Evolutionary conservation across 2,888 invertebrate species (phyloP).

Genomic region (Drosophila helvetica): DNA sequence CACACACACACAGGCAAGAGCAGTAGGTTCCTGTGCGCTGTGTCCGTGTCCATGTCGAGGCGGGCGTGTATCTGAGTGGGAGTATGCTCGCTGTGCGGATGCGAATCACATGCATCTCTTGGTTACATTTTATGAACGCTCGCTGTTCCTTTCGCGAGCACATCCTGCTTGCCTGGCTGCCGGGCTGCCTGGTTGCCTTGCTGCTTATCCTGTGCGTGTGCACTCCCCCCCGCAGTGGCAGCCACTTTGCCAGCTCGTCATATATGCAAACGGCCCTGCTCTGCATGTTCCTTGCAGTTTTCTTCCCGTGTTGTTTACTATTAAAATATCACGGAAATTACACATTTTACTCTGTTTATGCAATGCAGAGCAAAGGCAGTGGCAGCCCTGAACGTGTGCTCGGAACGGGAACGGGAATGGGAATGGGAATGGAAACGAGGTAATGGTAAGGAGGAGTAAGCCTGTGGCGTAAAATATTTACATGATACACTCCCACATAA

Average conservation of each 20-base stretch:
- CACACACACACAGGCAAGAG: conserved; percentile 34
- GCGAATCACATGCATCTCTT: conserved; percentile 80
- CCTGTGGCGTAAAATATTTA: conserved; percentile 56
- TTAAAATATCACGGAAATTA: conserved; percentile 80
- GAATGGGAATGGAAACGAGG: conserved; percentile 21
- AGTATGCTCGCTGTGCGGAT: conserved; percentile 50
- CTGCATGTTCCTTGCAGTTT: conserved; percentile 57
- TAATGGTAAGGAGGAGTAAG: not conserved
- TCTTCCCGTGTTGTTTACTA: conserved; percentile 72
- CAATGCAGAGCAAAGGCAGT: conserved; percentile 46
- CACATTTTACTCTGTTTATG: conserved; percentile 80
- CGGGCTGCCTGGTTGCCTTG: conserved; percentile 33
- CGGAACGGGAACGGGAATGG: conserved; percentile 21
- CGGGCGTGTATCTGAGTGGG: conserved; percentile 11
- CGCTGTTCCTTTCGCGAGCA: conserved; percentile 63
- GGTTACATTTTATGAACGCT: conserved; percentile 81
- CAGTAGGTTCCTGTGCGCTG: conserved; percentile 62
- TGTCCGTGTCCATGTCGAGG: conserved; percentile 42
- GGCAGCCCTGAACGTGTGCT: not conserved
- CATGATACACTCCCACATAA: conserved; percentile 43
- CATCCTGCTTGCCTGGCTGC: conserved; percentile 60
- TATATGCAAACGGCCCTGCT: conserved; percentile 58
- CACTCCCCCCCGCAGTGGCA: conserved; percentile 21
- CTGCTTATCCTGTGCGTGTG: conserved; percentile 50
- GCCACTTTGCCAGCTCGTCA: conserved; percentile 65